Base-by-base conservation (phyloP, 2,113 vertebrate species). In the Oryzias celebensis region DNA sequence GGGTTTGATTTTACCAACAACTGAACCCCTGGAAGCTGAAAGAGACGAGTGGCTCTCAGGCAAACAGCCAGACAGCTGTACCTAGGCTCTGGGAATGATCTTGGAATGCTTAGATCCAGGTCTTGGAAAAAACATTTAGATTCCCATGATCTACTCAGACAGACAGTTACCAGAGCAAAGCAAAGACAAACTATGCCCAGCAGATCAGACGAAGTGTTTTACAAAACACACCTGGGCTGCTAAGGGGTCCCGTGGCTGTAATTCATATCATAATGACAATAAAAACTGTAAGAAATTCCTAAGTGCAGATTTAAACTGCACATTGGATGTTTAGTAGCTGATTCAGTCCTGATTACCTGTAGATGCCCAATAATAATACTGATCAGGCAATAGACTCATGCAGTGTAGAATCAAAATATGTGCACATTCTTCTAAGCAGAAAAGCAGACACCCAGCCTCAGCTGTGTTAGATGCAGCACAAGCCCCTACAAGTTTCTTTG, bases 1-100 rank as follows among this genome's bases (percentile, higher is more conserved):
- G 64, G 73, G 67, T 82, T 84, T 85, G 78, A 81, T 87, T 51
- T 75, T 63, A 71, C 45, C 45, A 85, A 71, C 80, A 79, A 68
- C 70, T 72, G 73, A 79, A 76, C 78, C 85, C 80, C 83, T 82
- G 78, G 24, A 62, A 80, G 77, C 73, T 58, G 52, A 53, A 77
- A 80, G 61, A 82, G 83, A 69, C 59, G 54, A 28, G 49, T 82
- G 81, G 64, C 68, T 73, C 52, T 74, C 66, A 65, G 75, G 70
- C 71, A 77, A 62, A 17, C 50, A 71, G 63, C 44, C 73, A 73
- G 62, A 77, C 53, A 16, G 44, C 48, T 41, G 58, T 70, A 74
- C 70, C 79, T 87, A 59, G n/a, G 51, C 54, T 75, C 53, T 45
- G 5, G 44, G 31, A 78, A 18, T 68, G 56, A 59, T 68, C 41